These are phyloP conservation scores for Meta bourneti DNA, from an alignment of 2,888 invertebrate genomes.

Conservation along the genomic window DNA sequence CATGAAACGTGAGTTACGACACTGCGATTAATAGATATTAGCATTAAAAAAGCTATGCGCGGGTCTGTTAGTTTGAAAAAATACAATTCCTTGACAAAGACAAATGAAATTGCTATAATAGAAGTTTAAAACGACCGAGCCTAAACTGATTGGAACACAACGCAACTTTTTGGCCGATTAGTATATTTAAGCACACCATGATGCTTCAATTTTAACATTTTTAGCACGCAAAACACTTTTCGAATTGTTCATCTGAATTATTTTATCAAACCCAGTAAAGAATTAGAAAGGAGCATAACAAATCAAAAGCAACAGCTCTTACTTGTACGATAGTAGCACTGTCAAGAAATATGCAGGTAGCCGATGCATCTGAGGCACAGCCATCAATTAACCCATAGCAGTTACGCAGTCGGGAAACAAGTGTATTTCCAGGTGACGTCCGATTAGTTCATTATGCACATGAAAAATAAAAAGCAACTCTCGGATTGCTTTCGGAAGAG, in stretches of 20 bases:
- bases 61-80: too few species aligned
- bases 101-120: too few species aligned
- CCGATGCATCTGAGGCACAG: slow-evolving; percentile 26
- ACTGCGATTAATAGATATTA: too few species aligned
- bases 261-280: neutral
- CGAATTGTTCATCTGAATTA: neutral
- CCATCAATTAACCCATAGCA: slow-evolving; percentile 37
- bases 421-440: neutral
- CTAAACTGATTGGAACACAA: too few species aligned
- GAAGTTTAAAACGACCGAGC: too few species aligned
- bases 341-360: neutral
- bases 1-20: too few species aligned
- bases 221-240: neutral
- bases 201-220: neutral
- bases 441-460: slow-evolving; percentile 6
- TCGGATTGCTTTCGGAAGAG: slow-evolving; percentile 12
- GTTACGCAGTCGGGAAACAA: neutral
- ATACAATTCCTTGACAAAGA: too few species aligned
- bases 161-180: too few species aligned
- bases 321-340: slow-evolving; percentile 12
- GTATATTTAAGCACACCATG: too few species aligned
- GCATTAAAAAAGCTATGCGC: too few species aligned
- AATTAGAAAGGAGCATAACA: neutral
- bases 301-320: neutral
- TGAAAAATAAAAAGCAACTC: slow-evolving; percentile 14